These are phyloP conservation scores for Oikopleura albicans DNA, from an alignment of 23 tunicate genomes.

Conservation along the genomic window DNA sequence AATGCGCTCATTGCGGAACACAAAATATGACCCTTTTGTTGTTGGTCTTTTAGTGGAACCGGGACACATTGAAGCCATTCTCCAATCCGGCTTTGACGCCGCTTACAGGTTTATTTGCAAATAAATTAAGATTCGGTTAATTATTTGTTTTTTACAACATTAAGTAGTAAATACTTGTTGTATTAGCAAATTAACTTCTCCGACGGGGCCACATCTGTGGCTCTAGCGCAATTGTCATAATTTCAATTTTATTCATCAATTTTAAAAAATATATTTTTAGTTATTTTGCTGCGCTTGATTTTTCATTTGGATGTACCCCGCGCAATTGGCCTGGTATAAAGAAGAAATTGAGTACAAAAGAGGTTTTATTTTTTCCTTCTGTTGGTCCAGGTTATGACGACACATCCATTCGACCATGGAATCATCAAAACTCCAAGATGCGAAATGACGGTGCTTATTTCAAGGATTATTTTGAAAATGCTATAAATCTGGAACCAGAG, in stretches of 20 bases:
- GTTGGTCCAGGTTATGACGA: constrained; percentile 89
- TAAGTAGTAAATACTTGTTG: no score
- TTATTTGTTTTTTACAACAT: no score
- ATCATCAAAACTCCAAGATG: constrained; percentile 26
- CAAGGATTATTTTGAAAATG: constrained; percentile 25
- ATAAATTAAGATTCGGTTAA: no score
- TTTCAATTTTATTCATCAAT: no score
- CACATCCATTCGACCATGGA: constrained; percentile 80
- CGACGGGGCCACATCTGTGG: no score
- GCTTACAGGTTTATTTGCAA: constrained; percentile 41
- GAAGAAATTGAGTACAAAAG: constrained; percentile 12
- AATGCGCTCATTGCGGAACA: constrained; percentile 23
- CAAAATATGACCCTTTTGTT: constrained; percentile 36
- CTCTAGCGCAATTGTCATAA: no score
- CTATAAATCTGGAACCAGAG: constrained; percentile 17
- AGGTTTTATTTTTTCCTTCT: constrained; percentile 51
- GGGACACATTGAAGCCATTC: constrained; percentile 22
- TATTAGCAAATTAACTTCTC: no score
- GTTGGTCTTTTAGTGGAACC: constrained; percentile 47
- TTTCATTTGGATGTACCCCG: constrained; percentile 34
- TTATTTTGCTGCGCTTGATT: constrained; percentile 58
- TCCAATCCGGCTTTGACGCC: constrained; percentile 41
- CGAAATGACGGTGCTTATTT: constrained; percentile 38
- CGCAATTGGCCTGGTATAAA: constrained; percentile 27
- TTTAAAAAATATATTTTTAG: no score